Evolutionary conservation across 1,140 invertebrate genomes (phyloP), one percentile per base, ranked within the genome.

Genomic region (Zaprionus tsacasi): DNA sequence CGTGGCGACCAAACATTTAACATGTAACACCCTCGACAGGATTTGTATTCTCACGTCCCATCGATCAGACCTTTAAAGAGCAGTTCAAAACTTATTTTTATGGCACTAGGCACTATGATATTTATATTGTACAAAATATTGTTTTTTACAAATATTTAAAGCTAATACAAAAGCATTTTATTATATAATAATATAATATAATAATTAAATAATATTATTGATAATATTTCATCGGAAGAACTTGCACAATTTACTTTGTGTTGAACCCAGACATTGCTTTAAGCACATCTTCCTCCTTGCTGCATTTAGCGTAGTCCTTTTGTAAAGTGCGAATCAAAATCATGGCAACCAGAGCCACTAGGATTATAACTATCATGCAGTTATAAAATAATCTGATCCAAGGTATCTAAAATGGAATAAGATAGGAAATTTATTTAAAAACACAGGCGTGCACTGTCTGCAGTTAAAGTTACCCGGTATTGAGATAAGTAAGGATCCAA

Each of bases 351-450:
- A 99, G 94, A 30, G 99, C 99, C 76, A 99, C 98, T 43, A 99
- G 94, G 93, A 99, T 99, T 73, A 99, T 99, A 0, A 99, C 99
- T 99, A 99, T 99, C 99, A 99, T 99, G 92, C 99, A 99, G 87
- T 98, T 99, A 92, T 99, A 99, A 93, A 99, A 99, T 69, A 99
- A 99, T 88, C 98, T 99, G 93, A 99, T 99, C 99, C 99, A 99
- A 93, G 99, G 99, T 79, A 99, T 99, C 95, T 99, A 93, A 25
- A 94, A 93, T 10, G 48, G 21, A 67, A 66, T 12, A 43, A 35
- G 0, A 10, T 35, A 35, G 0, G 6, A 10, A 10, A 35, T 30
- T 15, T 36, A 48, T 11, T 2, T 17, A 10, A 25, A 0, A 54
- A 21, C 30, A 33, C 12, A 3, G 8, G 0, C 8, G 40, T 40